Evolutionary conservation across 2,888 invertebrate genomes (phyloP).

Genomic region (Himalopsyche anomala): DNA sequence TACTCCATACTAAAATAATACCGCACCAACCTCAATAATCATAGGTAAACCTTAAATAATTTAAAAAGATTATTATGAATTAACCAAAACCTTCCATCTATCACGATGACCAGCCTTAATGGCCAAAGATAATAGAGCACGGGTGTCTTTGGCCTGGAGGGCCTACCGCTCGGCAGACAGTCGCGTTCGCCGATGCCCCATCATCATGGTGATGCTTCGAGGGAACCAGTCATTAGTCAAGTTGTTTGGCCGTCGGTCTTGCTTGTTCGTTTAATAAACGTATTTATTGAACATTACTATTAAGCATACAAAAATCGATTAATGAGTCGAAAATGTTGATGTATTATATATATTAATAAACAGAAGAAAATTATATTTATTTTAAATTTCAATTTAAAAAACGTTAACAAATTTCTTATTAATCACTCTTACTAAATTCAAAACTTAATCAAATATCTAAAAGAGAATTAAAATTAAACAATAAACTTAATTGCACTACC

Average conservation of each 20-base stretch:
- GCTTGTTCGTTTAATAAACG: neutral
- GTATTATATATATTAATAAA: too few relatives aligned
- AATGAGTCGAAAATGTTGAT: too few relatives aligned
- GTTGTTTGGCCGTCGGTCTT: neutral
- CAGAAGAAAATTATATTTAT: too few relatives aligned
- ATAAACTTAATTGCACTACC: too few relatives aligned
- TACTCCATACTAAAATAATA: too few relatives aligned
- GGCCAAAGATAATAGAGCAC: conserved; percentile 24
- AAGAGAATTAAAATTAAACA: too few relatives aligned
- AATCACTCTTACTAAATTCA: too few relatives aligned
- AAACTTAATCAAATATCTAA: too few relatives aligned
- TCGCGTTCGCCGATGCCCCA: neutral
- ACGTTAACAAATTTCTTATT: too few relatives aligned
- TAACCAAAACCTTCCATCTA: conserved; percentile 12
- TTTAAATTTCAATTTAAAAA: too few relatives aligned
- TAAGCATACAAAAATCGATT: too few relatives aligned
- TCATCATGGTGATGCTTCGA: neutral
- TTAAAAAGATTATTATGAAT: neutral
- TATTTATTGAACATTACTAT: too few relatives aligned
- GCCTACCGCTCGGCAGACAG: neutral
- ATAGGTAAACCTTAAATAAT: neutral
- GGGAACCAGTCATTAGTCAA: conserved; percentile 25
- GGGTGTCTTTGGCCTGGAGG: neutral
- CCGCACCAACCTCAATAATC: neutral
- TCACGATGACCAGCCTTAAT: conserved; percentile 12